Base-by-base conservation (phyloP, 2,113 vertebrate genomes). In the Acanthisitta chloris region DNA sequence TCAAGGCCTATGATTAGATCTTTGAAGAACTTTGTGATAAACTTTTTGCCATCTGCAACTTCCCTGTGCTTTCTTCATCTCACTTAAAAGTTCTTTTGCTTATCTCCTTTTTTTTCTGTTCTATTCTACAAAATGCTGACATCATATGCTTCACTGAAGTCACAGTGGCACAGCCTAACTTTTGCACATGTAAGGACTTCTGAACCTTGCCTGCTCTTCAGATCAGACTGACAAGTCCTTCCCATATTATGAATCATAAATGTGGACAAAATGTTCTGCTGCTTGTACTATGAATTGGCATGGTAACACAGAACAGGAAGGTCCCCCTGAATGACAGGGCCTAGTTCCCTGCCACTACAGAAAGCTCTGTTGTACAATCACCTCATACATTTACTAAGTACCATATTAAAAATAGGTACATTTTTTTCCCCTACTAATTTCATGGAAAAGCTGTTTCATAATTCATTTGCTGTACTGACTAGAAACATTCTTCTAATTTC, bases 241-340 rank as follows among this genome's bases (percentile, higher is more conserved):
- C 78, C n/a, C 26, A 3, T 29, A 46, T 36, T 70, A 73, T 17
- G 49, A 86, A 80, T 64, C 33, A 28, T 21, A 70, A 26, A 38
- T 12, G 38, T 36, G 92, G 69, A 95, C 95, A 88, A 90, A 96
- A 90, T 88, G 94, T 97, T 92, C 94, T 90, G n/a, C 49, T 82
- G 7, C 24, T 48, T 61, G 18, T 88, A 42, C 65, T 58, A 25
- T 4, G 59, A 77, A 90, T 77, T 49, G 43, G 66, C 90, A 94
- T 14, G 34, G 79, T 54, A 93, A 88, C 86, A 66, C 18, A 33
- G 71, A 65, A 66, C 38, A 83, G 42, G 42, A 69, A 83, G n/a
- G 85, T 45, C 51, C 66, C 79, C 34, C 71, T 42, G 79, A 88
- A 80, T 54, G 49, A 72, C 3, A 59, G 48, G 52, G 28, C 23